Evolutionary conservation across 2,888 invertebrate species (phyloP), one percentile per base, ranked within the genome.

Genomic region (Gibbula magus): DNA sequence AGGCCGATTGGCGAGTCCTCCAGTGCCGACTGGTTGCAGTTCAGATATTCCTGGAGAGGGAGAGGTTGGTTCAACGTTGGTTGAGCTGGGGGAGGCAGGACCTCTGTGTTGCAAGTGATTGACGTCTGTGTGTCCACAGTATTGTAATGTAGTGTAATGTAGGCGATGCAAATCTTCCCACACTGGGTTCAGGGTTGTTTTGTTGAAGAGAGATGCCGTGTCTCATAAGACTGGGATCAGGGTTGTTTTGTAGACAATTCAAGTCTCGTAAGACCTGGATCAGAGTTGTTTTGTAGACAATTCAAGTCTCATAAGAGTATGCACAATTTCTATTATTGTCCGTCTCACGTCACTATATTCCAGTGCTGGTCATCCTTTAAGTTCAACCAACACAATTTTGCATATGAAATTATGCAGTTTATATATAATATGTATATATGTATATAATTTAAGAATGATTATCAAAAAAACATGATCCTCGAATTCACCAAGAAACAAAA

Each of bases 361-460:
- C 16, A 35, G 35, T 70, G 20, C n/a, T 10, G 70, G 70, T 70
- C 25, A 70, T 39, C 20, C 70, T 35, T 35, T 25, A 16, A 61
- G 61, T 61, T 61, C 39, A 35, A 70, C 70, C 70, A 70, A 70
- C 39, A 70, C 70, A 70, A 39, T 35, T 70, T 70, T 70, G 70
- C 70, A 70, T 70, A 70, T 70, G 70, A 32, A 70, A 70, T 70
- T 70, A 70, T 70, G 70, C 70, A 70, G 35, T 70, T 67, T 70
- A 70, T 70, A 70, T 70, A 70, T 70, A 70, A 70, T 70, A 70
- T 35, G 32, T 35, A 70, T 70, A 70, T 70, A 70, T 70, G 70
- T 70, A 70, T 70, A 70, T 70, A 70, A 70, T 32, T 70, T 70
- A 70, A 70, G 70, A 70, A 70, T 70, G 70, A 70, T 70, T 70